phyloP scores from a whole-genome alignment of 2,113 vertebrate species.

The Dasyprocta punctata region DNA sequence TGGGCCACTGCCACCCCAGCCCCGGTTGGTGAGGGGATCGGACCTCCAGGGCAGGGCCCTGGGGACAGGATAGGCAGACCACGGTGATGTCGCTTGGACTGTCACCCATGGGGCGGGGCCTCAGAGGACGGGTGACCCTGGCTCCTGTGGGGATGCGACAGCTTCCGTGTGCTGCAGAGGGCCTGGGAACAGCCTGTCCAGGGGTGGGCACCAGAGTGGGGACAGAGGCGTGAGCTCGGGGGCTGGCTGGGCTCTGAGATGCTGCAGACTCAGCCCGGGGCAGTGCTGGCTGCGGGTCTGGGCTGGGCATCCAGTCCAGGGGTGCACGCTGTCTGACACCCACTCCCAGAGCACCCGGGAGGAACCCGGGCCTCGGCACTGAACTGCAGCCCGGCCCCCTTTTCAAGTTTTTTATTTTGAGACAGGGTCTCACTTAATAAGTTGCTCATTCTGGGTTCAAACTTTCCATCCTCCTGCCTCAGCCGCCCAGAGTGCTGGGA shows the following conservation, averaged over 20 bases:
- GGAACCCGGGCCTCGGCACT: background rate
- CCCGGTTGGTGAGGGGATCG: rapidly evolving
- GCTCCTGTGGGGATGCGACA: background rate
- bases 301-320: background rate
- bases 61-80: rapidly evolving
- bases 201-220: background rate
- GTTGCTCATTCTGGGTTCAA: background rate
- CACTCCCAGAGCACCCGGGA: background rate
- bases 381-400: background rate
- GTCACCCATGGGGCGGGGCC: background rate
- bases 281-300: background rate
- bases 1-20: too few relatives aligned
- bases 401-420: background rate
- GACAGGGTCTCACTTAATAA: background rate
- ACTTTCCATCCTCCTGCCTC: background rate
- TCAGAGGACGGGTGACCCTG: background rate
- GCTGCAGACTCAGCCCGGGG: background rate
- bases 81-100: background rate
- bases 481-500: background rate
- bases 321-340: background rate
- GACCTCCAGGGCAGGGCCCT: background rate
- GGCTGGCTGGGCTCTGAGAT: background rate
- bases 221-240: background rate
- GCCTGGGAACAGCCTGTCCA: background rate
- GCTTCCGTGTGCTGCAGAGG: background rate